Base-by-base conservation (phyloP, 2,797 vertebrate species). In the Rousettus madagascariensis region DNA sequence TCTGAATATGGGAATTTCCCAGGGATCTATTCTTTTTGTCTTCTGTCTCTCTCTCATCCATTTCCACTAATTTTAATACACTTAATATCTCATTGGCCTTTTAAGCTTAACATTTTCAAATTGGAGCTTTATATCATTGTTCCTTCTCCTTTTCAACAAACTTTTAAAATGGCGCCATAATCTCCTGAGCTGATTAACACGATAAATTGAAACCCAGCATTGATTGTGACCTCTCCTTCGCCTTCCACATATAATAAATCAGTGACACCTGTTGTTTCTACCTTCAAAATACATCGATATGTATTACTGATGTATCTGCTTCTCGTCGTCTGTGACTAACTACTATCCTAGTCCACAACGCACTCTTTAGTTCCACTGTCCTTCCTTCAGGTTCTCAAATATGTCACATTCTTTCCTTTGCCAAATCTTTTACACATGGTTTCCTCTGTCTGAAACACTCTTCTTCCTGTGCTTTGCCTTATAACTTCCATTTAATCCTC, bases 381-480 rank as follows among this genome's bases (percentile, higher is more conserved):
- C 16, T 38, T 30, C 2, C 46, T 51, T n/a, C 10, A 26, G 2
- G 8, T 66, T 3, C 41, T 71, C 3, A 57, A 41, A 55, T 6
- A 2, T 2, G 5, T 43, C 33, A 15, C 61, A 36, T n/a, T 8
- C 3, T 15, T n/a, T 74, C 24, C 28, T 65, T 65, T 46, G 13
- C 7, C 1, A 15, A 20, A n/a, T 1, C 3, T 24, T 46, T 30
- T 12, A 6, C 8, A n/a, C 3, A 12, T 8, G 19, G 0, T 19
- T 65, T 72, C 22, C 17, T 79, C 9, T 41, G 30, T 6, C 53
- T 46, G 24, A 69, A 41, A 65, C 28, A n/a, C 6, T 33, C 28
- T 88, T 28, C 24, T 59, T 19, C 26, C 43, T 22, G 3, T 1
- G 2, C 16, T 41, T 38, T 68, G 2, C 8, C 19, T 24, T 16